Conservation (phyloP, 92 coral and sea anemone genomes). For the Blastomussa wellsi region DNA sequence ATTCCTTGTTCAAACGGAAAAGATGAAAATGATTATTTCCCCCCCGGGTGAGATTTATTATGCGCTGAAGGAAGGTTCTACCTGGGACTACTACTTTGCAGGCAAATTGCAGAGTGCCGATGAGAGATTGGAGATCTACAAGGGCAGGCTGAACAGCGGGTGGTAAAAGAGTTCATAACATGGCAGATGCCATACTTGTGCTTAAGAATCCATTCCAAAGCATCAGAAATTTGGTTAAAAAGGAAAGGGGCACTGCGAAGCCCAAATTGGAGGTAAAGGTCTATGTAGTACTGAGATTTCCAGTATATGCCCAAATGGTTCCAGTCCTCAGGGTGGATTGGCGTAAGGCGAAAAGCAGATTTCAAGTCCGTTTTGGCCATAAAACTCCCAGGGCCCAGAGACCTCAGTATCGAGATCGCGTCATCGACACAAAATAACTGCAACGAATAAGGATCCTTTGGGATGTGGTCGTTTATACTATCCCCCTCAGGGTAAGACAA, state of each 20-base stretch:
- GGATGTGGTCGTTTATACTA: constrained; percentile 59
- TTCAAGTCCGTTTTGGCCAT: constrained; percentile 69
- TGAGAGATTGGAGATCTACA: constrained; percentile 55
- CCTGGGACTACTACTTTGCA: constrained; percentile 65
- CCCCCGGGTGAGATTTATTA: constrained; percentile 58
- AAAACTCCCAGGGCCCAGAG: constrained; percentile 47
- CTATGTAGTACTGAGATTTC: constrained; percentile 49
- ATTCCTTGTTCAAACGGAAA: constrained; percentile 44
- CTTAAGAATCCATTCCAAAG: constrained; percentile 57
- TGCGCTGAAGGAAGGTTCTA: constrained; percentile 61
- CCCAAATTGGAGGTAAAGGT: constrained; percentile 53
- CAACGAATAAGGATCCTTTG: constrained; percentile 62
- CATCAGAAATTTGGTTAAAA: constrained; percentile 63
- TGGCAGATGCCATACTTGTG: constrained; percentile 47
- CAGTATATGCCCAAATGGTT: constrained; percentile 65
- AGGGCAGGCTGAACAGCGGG: constrained; percentile 32
- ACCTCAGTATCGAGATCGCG: constrained; percentile 51
- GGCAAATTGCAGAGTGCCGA: no score
- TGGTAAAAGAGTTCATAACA: constrained; percentile 38
- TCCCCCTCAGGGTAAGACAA: constrained; percentile 53
- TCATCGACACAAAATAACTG: constrained; percentile 59
- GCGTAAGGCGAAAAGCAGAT: constrained; percentile 57
- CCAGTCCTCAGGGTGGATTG: constrained; percentile 52
- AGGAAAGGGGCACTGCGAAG: constrained; percentile 61
- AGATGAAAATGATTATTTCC: no score